Percentiles rank a stretch among this genome's conserved stretches.
phyloP scores from a whole-genome alignment of 2,797 vertebrate genomes.

The Eleutherodactylus coqui region DNA sequence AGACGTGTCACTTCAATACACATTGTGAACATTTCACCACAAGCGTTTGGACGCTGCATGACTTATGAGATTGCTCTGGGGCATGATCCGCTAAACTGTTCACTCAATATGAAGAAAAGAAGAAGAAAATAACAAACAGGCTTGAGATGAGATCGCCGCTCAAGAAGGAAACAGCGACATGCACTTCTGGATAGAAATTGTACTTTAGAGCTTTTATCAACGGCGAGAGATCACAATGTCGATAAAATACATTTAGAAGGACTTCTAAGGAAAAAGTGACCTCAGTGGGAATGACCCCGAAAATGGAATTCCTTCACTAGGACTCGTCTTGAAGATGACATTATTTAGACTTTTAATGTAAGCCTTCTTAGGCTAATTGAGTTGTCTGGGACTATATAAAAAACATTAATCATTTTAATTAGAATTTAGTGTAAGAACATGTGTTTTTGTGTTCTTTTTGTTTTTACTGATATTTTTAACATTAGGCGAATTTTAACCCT shows the following conservation, averaged over 20 bases:
- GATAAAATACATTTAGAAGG: neutral
- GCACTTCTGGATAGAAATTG: constrained; percentile 26
- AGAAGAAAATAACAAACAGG: neutral
- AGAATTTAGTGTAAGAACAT: no score
- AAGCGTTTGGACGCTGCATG: neutral
- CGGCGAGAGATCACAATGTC: neutral
- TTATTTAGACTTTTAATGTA: neutral
- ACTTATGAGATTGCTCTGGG: constrained; percentile 11
- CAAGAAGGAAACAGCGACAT: neutral
- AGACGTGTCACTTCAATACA: constrained; percentile 23
- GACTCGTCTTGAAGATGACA: neutral
- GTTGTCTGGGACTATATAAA: no score
- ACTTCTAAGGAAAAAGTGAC: neutral
- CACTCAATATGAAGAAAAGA: neutral
- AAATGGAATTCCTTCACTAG: neutral
- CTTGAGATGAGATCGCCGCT: neutral
- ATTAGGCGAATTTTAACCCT: no score
- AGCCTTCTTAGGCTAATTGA: neutral
- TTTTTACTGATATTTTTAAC: no score
- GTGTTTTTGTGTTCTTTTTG: no score
- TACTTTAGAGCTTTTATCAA: neutral
- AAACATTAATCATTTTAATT: no score
- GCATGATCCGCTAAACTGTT: constrained; percentile 27
- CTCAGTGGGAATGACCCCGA: neutral
- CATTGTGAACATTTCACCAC: constrained; percentile 37